Evolutionary conservation across 2,888 invertebrate genomes (phyloP), one percentile per base, ranked within the genome.

Genomic region (Drymonia ruficornis): DNA sequence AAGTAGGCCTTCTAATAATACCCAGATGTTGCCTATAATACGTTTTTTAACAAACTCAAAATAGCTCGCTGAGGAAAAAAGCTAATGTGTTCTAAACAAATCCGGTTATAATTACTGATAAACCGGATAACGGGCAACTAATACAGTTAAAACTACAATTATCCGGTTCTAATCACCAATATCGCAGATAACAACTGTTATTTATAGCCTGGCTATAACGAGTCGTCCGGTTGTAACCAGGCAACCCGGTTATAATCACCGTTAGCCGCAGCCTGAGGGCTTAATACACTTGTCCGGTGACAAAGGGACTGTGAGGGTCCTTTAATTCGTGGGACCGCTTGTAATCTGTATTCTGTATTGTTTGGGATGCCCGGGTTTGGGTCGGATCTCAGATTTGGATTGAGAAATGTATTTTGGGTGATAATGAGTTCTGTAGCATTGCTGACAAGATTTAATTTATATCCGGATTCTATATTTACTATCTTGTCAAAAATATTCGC

Each of bases 251-350:
- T 28, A 45, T 43, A 43, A 43, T 43, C 43, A 43, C 43, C 19
- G 43, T 4, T 9, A 5, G 40, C 19, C 43, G 18, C 43, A 19
- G 19, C 18, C 19, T 6, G 43, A 44, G 28, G 28, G 28, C 45
- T 45, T 45, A 45, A 45, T 45, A 45, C 45, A 23, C n/a, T 45
- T 18, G 45, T 5, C 23, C 28, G 19, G 45, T 43, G 45, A 45
- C 23, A 45, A 45, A 45, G 45, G 45, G 28, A 23, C 28, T 19
- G 19, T 16, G 23, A 16, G 45, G 8, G 28, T 15, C 45, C 19
- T 43, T 43, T 43, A 42, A 43, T 43, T 23, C 15, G 28, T n/a
- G 8, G 28, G 45, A 7, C 45, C 28, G n/a, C 6, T 28, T 28
- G 45, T 29, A 8, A 45, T 44, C 43, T 44, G 42, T 36, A 36